Evolutionary conservation across 2,888 invertebrate genomes (phyloP).

Genomic region (Cheilosia urbana): DNA sequence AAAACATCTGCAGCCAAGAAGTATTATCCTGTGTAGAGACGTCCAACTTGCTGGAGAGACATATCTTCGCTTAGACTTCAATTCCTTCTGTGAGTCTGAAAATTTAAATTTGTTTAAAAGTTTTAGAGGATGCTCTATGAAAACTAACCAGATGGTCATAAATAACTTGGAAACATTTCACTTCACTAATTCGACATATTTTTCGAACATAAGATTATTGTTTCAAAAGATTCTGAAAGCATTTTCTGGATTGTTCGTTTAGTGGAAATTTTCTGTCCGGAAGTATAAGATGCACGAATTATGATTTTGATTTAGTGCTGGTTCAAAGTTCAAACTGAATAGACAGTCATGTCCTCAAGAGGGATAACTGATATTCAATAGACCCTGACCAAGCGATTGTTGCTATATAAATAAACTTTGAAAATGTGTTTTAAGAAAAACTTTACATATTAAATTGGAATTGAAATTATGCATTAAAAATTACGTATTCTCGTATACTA

Average conservation of each 20-base stretch:
- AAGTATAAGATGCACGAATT: conserved; percentile 5
- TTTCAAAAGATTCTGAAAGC: not conserved
- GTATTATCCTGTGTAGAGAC: too few relatives aligned
- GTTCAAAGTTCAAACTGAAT: conserved; percentile 6
- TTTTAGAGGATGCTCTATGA: not conserved
- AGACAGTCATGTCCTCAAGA: too few relatives aligned
- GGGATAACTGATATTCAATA: not conserved
- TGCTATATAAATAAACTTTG: not conserved
- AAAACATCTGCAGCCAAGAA: too few relatives aligned
- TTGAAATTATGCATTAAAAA: too few relatives aligned
- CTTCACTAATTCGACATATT: conserved; percentile 20
- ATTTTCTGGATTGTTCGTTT: conserved; percentile 24
- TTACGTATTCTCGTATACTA: too few relatives aligned
- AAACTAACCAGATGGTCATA: not conserved
- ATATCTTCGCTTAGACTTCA: too few relatives aligned
- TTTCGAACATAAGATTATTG: conserved; percentile 14
- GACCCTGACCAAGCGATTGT: not conserved
- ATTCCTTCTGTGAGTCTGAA: not conserved
- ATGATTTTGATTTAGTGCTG: not conserved
- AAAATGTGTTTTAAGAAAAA: too few relatives aligned
- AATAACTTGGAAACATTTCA: conserved; percentile 25
- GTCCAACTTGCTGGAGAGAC: too few relatives aligned
- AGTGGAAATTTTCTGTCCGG: conserved; percentile 8
- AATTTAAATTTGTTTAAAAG: not conserved
- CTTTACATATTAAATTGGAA: too few relatives aligned